Base-by-base conservation (phyloP, 1,140 invertebrate genomes). In the Chironomus tepperi region DNA sequence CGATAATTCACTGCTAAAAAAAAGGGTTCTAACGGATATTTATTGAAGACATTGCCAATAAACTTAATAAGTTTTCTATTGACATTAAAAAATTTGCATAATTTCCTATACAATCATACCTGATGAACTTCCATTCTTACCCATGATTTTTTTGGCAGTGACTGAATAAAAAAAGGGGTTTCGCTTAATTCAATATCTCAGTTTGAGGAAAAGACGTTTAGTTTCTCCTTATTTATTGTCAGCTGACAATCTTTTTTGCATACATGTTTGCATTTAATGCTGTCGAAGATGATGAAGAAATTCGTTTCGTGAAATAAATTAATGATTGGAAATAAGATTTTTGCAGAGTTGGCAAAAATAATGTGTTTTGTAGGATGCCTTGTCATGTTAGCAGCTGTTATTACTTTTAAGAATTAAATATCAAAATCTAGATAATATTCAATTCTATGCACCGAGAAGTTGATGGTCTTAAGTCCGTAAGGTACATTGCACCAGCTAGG, bases 11-110 rank as follows among this genome's bases (percentile, higher is more conserved):
- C 43, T 10, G n/a, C 47, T n/a, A 57, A 57, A 57, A n/a, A n/a
- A 57, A 57, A 57, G 47, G 47, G 47, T 57, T 57, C 47, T 57
- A 57, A 57, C 47, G 47, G 47, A 57, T n/a, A 57, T 57, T 57
- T 57, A 57, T 57, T 57, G 47, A 57, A 57, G 47, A 57, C 47
- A 57, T 57, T 57, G 47, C 47, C 47, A 57, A 57, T 57, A 57
- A 57, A 57, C 12, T 57, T 57, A n/a, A n/a, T n/a, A 57, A n/a
- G n/a, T n/a, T 12, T 57, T 57, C 47, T 57, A 57, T 57, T 57
- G 47, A 57, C 47, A 57, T 57, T 57, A 57, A 57, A 57, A n/a
- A 57, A 57, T 57, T 57, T 57, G 47, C 47, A 57, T 57, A 57
- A 57, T 57, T 57, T 47, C 15, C 15, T 47, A 47, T 47, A 10